Evolutionary conservation across 2,797 vertebrate genomes (phyloP).

Genomic region (Tachyglossus aculeatus): DNA sequence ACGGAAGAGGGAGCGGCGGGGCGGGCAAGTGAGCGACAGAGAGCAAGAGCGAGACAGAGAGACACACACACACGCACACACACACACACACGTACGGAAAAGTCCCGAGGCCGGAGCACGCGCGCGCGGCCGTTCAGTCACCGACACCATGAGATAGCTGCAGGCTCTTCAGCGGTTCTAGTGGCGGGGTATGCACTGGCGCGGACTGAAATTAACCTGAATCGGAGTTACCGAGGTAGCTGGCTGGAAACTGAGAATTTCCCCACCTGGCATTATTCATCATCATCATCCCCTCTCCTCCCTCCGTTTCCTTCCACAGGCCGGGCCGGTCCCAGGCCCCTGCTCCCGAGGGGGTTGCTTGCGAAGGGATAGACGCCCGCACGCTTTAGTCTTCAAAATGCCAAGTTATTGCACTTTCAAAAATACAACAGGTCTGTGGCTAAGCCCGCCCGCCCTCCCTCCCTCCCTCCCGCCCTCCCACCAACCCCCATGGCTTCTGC

Average conservation of each 20-base stretch:
- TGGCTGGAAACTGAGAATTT: constrained; percentile 76
- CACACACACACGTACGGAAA: background rate
- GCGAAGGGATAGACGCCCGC: constrained; percentile 47
- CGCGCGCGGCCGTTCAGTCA: constrained; percentile 13
- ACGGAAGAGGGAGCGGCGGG: background rate
- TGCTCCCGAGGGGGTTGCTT: constrained; percentile 44
- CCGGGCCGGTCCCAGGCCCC: constrained; percentile 32
- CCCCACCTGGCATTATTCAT: constrained; percentile 53
- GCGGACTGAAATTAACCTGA: constrained; percentile 77
- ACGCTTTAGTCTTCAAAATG: constrained; percentile 65
- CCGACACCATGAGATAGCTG: constrained; percentile 18
- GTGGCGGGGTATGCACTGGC: constrained; percentile 29
- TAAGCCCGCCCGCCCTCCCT: constrained; percentile 35
- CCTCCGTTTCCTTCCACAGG: constrained; percentile 20
- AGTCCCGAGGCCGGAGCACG: background rate
- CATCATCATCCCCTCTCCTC: constrained; percentile 19
- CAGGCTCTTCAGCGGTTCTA: constrained; percentile 18
- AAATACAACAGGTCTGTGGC: constrained; percentile 72
- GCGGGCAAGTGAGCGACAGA: constrained; percentile 10
- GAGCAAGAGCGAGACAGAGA: constrained; percentile 37
- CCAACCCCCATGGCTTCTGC: constrained; percentile 70
- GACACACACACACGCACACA: constrained; percentile 1
- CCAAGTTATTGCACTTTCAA: constrained; percentile 80
- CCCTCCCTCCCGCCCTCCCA: background rate
- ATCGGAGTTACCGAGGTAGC: constrained; percentile 83